Conservation (phyloP, 2,888 invertebrate species). For the Rugalucina vietnamica region DNA sequence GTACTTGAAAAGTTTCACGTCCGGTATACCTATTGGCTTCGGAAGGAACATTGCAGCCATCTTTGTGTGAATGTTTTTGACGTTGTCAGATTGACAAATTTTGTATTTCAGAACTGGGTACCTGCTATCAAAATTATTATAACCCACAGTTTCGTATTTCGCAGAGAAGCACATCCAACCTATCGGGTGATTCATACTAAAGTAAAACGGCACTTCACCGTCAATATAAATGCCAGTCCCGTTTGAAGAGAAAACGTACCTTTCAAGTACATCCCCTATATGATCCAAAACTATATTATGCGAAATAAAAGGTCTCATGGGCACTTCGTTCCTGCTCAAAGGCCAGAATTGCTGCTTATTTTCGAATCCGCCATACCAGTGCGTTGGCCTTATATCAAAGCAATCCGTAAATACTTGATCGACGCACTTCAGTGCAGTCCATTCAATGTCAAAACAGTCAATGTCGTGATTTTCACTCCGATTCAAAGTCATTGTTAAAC, state of each 20-base stretch:
- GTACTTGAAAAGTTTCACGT: constrained; percentile 89
- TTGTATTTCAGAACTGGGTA: constrained; percentile 69
- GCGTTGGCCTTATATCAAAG: constrained; percentile 71
- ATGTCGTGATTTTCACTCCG: constrained; percentile 6
- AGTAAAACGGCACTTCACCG: constrained; percentile 89
- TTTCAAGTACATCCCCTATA: constrained; percentile 84
- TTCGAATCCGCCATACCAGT: constrained; percentile 94
- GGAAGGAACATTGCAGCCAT: constrained; percentile 86
- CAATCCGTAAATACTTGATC: constrained; percentile 71
- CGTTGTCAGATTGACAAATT: constrained; percentile 67
- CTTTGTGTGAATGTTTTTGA: constrained; percentile 67
- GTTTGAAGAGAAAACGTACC: constrained; percentile 87
- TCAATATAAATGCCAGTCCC: constrained; percentile 89
- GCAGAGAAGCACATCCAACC: constrained; percentile 68
- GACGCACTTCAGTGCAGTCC: constrained; percentile 62
- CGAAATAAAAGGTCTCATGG: constrained; percentile 72
- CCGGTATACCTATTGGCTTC: constrained; percentile 87
- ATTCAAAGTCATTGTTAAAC: not conserved
- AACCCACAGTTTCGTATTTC: constrained; percentile 69
- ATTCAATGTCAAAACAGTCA: constrained; percentile 65
- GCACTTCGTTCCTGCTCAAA: constrained; percentile 85
- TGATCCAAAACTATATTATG: constrained; percentile 68
- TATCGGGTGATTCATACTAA: constrained; percentile 89
- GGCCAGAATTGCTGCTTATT: constrained; percentile 93
- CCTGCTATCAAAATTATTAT: constrained; percentile 54